Evolutionary conservation across 1,140 invertebrate genomes (phyloP).

Genomic region (Drosophila subobscura): DNA sequence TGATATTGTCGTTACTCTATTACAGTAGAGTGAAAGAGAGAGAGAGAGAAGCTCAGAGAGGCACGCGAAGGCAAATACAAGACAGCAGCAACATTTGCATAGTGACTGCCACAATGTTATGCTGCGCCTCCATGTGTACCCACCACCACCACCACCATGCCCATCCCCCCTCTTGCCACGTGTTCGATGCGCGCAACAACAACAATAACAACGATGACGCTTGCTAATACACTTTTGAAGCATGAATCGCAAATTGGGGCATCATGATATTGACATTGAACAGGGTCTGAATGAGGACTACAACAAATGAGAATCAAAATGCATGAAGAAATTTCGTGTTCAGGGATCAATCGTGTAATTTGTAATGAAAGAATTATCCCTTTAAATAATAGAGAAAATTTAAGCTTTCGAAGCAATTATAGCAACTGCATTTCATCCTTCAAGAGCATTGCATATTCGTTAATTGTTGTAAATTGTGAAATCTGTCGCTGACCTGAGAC

Average conservation of each 20-base stretch:
- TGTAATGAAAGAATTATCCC: no score
- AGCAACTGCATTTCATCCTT: neutral
- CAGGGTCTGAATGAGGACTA: neutral
- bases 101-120: constrained; percentile 49
- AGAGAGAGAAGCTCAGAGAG: constrained; percentile 18
- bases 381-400: no score
- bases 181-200: constrained; percentile 29
- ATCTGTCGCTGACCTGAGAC: constrained; percentile 26
- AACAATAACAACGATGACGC: constrained; percentile 26
- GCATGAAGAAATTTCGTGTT: neutral
- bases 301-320: neutral
- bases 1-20: constrained; percentile 75
- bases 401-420: neutral
- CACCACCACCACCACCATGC: no score
- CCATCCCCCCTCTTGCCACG: neutral
- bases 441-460: constrained; percentile 33
- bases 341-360: no score
- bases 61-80: constrained; percentile 9
- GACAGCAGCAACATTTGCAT: constrained; percentile 55
- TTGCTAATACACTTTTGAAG: constrained; percentile 30
- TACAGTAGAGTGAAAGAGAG: constrained; percentile 6
- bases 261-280: constrained; percentile 43
- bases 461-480: constrained; percentile 26
- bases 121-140: neutral
- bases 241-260: constrained; percentile 11